Evolutionary conservation across 2,113 vertebrate species (phyloP).

Genomic region (Mus musculus): GRCm39 chr10:27911001-27911500

Average conservation of each 20-base stretch:
- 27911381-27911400: not conserved
- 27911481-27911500: slow-evolving; percentile 33
- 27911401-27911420: slow-evolving; percentile 4
- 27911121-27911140: not conserved
- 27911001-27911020: not conserved
- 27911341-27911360: not conserved
- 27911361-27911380: not conserved
- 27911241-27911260: not conserved
- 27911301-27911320: not conserved
- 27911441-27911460: slow-evolving; percentile 42
- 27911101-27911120: too few relatives aligned
- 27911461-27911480: not conserved
- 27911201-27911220: not conserved
- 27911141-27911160: not conserved
- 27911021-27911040: not conserved
- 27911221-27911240: not conserved
- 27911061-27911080: too few relatives aligned
- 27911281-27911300: not conserved
- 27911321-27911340: not conserved
- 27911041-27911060: too few relatives aligned
- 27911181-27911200: slow-evolving; percentile 25
- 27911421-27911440: slow-evolving; percentile 49
- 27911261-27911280: not conserved
- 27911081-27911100: not conserved
- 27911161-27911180: not conserved